A percentile compares a stretch with the other conserved stretches of the same genome.
Evolutionary conservation across 1,140 invertebrate species (phyloP).

Genomic region (Drosophila burlai): DNA sequence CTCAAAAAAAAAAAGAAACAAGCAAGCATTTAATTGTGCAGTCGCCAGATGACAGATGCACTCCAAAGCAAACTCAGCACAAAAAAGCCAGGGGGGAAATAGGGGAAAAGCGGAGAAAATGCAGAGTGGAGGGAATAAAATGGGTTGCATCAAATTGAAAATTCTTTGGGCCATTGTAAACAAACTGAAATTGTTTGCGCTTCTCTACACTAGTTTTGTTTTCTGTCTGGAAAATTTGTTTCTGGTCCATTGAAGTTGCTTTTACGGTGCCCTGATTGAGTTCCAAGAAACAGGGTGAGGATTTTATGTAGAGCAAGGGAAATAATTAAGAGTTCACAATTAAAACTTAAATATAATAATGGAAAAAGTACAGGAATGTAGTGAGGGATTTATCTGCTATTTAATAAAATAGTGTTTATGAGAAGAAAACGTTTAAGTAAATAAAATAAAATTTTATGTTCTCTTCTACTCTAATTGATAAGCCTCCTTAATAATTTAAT

Average conservation of each 20-base stretch:
- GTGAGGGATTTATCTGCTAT: accelerated
- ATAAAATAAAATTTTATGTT: background rate
- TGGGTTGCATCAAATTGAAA: constrained; percentile 45
- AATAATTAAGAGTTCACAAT: background rate
- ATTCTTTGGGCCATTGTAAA: constrained; percentile 45
- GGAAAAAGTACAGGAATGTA: background rate
- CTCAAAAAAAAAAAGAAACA: background rate
- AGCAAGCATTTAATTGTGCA: constrained; percentile 58
- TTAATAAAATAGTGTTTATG: background rate
- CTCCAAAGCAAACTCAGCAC: constrained; percentile 34
- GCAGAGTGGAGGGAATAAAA: constrained; percentile 14
- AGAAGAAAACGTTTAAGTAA: no score
- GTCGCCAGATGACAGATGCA: constrained; percentile 46
- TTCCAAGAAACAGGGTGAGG: background rate
- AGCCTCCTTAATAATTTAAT: background rate
- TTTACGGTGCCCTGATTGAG: constrained; percentile 8
- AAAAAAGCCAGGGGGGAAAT: constrained; percentile 1
- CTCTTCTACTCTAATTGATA: background rate
- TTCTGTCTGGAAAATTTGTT: constrained; percentile 26
- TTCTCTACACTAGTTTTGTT: background rate
- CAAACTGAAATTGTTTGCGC: constrained; percentile 41
- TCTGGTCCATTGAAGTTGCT: constrained; percentile 37
- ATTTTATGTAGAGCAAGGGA: background rate
- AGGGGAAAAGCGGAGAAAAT: constrained; percentile 14
- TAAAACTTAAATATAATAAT: background rate